Evolutionary conservation across 2,888 invertebrate genomes (phyloP), one percentile per base, ranked within the genome.

Genomic region (Andrena camellia): DNA sequence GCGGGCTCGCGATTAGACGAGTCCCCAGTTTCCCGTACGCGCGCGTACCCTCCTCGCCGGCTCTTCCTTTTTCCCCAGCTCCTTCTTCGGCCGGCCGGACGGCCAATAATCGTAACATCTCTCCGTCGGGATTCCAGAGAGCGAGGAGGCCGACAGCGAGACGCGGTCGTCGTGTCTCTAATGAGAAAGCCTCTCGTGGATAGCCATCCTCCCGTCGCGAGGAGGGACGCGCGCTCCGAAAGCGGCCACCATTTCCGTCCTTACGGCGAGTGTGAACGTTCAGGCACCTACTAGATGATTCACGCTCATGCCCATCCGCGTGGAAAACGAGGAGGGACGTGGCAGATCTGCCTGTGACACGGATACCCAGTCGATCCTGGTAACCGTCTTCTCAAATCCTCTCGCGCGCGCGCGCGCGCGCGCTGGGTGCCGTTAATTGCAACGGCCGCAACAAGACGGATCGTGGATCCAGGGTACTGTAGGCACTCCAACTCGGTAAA

Each of bases 101-200:
- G 83, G 85, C 85, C 89, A 88, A 88, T 88, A 90, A 90, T 90
- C 91, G 90, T 90, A 90, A 90, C 90, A 90, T 88, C 89, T 90
- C 82, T 88, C 88, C 57, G 57, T 89, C 87, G 88, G 90, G 90
- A 90, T 89, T 86, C 84, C 86, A 78, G 70, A 84, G 83, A 79
- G 67, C 66, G 72, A 52, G 64, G 64, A 74, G 71, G 59, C 60
- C 64, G 63, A 57, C 68, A 77, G 68, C 48, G 62, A 64, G 75
- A 76, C 42, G 42, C 42, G 69, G 72, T 70, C 64, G 84, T 78
- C 83, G 57, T 26, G 57, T 57, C 70, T 72, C 81, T 88, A 84
- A 86, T 88, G 88, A 88, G 88, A 88, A 78, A 86, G 83, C 77
- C 57, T 57, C 57, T 57, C 75, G 59, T 57, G 70, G 64, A 73